Conservation (phyloP, 2,113 vertebrate genomes). For the Egretta garzetta region DNA sequence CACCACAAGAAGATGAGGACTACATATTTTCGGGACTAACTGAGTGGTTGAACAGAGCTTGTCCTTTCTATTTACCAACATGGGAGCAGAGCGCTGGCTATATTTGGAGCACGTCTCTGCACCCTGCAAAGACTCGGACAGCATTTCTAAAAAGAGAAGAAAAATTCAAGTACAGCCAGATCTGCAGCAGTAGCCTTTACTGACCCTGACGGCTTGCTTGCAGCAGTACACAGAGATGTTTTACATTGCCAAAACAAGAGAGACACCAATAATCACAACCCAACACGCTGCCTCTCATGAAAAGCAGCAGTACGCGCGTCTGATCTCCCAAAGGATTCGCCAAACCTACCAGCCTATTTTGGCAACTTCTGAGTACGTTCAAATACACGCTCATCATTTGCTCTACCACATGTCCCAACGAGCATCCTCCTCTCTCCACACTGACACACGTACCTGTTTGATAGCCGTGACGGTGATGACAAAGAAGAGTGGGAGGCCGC, state of each 20-base stretch:
- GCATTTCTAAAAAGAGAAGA: neutral
- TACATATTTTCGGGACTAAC: neutral
- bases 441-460: constrained; percentile 84
- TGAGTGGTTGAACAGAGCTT: neutral
- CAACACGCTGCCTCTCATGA: neutral
- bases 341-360: neutral
- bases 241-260: fast-evolving
- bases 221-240: neutral
- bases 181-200: neutral
- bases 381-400: neutral
- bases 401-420: neutral
- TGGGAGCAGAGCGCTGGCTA: neutral
- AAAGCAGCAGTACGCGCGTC: fast-evolving
- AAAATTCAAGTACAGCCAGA: neutral
- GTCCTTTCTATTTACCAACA: neutral
- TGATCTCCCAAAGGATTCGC: neutral
- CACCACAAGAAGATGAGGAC: neutral
- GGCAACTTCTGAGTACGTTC: neutral
- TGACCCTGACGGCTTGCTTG: neutral
- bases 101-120: neutral
- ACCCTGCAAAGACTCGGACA: neutral
- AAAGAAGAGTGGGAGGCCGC: constrained; percentile 96
- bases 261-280: neutral
- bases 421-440: neutral
- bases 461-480: constrained; percentile 97